Base-by-base conservation (phyloP, 1,140 invertebrate species). In the Microplitis demolitor region DNA sequence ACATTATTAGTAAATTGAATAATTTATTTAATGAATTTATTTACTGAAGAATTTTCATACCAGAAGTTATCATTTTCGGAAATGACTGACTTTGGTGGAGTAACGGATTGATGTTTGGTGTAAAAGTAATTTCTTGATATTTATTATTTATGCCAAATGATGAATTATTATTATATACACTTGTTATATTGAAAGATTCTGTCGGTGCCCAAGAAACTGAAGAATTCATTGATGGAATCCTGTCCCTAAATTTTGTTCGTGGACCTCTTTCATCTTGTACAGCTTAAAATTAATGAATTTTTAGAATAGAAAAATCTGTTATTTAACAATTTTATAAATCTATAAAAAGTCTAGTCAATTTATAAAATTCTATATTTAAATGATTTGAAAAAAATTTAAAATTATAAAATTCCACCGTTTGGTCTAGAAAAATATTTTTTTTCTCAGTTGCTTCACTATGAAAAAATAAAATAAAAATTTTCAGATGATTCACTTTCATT, bases 191-290 rank as follows among this genome's bases (percentile, higher is more conserved):
- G 3, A 50, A 16, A 9, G 62, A 5, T 8, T 45, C 64, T 53
- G 53, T 60, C 68, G 56, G 64, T 61, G 34, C 69, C 69, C 71
- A 72, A 34, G 33, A 45, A 11, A 66, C 34, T 13, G 54, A 56
- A 66, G 70, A 58, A 60, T 53, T 74, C 62, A 60, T 62, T 8
- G 71, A 62, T n/a, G 68, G 33, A 56, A 72, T 68, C 68, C 81
- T 85, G 31, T 50, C 39, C 13, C 63, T 34, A 76, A 86, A 90
- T 50, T 79, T 85, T 77, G 88, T 89, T 61, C 93, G 87, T 1
- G 94, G 94, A 4, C 93, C 94, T 71, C 94, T 84, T 82, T 95
- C 94, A 84, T 94, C 92, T 86, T 95, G 94, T 4, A 95, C 94
- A 53, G 94, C 94, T 89, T 71, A 9, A 58, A 31, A 24, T 58